These are phyloP conservation scores for Cyprichromis sp. DNA, from an alignment of 2,113 vertebrate genomes.

Conservation along the genomic window DNA sequence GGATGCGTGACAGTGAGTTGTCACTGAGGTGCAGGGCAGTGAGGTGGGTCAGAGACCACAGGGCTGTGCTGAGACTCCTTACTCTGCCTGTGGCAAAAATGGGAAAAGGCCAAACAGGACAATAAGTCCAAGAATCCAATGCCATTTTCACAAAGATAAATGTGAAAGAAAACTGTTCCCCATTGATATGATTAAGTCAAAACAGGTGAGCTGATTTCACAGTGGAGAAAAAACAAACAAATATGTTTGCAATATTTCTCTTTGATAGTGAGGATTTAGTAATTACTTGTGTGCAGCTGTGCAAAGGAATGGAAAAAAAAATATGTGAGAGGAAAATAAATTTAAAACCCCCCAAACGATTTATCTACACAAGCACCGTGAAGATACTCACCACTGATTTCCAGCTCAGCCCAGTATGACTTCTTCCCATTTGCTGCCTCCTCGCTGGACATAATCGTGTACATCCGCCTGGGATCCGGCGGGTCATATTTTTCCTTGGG, in stretches of 20 bases:
- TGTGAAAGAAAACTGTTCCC: background rate
- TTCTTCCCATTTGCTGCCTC: conserved; percentile 97
- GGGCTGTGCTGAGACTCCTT: conserved; percentile 88
- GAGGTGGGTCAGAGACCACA: conserved; percentile 96
- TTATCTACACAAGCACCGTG: background rate
- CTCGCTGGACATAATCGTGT: conserved; percentile 98
- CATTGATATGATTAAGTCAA: background rate
- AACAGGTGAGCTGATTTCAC: background rate
- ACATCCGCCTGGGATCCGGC: conserved; percentile 98
- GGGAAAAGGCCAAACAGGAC: background rate
- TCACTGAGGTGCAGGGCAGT: conserved; percentile 97
- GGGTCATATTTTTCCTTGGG: conserved; percentile 99
- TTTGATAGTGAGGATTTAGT: background rate
- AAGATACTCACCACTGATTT: conserved; percentile 89
- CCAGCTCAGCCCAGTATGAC: conserved; percentile 97
- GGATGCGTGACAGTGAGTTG: conserved; percentile 95
- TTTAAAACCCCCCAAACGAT: background rate
- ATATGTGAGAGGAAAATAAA: background rate
- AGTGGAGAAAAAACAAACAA: background rate
- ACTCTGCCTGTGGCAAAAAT: conserved; percentile 79
- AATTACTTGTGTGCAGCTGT: background rate
- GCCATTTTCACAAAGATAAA: background rate
- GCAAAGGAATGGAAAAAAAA: background rate
- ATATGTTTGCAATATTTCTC: background rate
- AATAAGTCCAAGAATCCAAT: background rate